Conservation (phyloP, 1,140 invertebrate species). For the Holotrichia oblita region DNA sequence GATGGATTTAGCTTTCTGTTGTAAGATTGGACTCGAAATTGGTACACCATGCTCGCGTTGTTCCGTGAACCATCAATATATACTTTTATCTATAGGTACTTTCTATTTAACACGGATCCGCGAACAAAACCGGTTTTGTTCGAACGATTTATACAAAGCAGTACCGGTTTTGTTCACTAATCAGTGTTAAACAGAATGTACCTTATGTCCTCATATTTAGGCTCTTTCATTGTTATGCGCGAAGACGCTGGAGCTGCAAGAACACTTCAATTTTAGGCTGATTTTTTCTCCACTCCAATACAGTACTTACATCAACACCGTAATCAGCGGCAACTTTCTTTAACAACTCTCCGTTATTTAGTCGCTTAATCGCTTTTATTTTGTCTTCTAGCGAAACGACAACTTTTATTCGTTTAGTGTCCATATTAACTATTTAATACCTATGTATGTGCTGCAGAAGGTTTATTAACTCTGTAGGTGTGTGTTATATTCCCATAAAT, state of each 20-base stretch:
- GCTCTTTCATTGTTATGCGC: constrained; percentile 14
- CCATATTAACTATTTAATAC: background rate
- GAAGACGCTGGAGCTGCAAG: constrained; percentile 10
- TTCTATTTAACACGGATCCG: too few relatives aligned
- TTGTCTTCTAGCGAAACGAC: constrained; percentile 26
- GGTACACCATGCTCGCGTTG: constrained; percentile 28
- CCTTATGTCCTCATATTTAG: constrained; percentile 24
- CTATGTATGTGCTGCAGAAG: too few relatives aligned
- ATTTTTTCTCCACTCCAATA: constrained; percentile 23
- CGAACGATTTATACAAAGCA: too few relatives aligned
- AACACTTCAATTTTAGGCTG: constrained; percentile 28
- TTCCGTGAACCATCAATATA: constrained; percentile 9
- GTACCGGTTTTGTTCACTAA: too few relatives aligned
- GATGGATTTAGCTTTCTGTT: constrained; percentile 24
- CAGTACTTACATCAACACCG: background rate
- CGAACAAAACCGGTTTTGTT: too few relatives aligned
- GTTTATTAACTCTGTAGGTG: too few relatives aligned
- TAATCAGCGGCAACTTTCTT: constrained; percentile 2
- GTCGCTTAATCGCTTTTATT: constrained; percentile 40
- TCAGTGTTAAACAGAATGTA: too few relatives aligned
- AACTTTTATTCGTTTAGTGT: constrained; percentile 33
- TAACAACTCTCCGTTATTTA: constrained; percentile 8
- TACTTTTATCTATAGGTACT: constrained; percentile 21
- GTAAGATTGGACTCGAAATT: constrained; percentile 28
- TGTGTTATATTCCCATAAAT: background rate